Base-by-base conservation (phyloP, 2,888 invertebrate genomes). In the Tipula vernalis region DNA sequence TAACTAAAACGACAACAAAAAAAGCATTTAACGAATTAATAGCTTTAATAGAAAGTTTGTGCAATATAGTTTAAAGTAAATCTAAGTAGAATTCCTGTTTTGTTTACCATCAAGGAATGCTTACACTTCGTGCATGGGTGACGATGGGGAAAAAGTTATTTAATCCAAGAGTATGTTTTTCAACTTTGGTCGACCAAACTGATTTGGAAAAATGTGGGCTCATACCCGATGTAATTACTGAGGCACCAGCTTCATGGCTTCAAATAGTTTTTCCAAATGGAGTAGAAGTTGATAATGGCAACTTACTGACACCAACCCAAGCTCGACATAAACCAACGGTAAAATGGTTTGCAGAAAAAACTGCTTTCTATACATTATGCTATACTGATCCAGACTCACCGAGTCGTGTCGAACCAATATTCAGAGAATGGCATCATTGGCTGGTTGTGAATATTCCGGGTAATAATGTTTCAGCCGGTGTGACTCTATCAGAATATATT, bases 311-410 rank as follows among this genome's bases (percentile, higher is more conserved):
- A 0, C 96, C 96, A 0, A 95, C 95, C 0, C 94, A 94, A 88
- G 96, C 96, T 4, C 95, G 97, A 91, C 94, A 95, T 90, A 90
- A 92, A 42, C 97, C 97, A 0, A 91, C 91, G 0, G 93, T 97
- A 1, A 90, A 92, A 0, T 98, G 95, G 95, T 92, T 94, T 0
- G 94, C 93, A 0, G 93, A 93, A 1, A 88, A 92, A 0, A 90
- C 90, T 86, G 89, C 92, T 42, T 93, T 94, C 87, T 98, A 98
- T 90, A 96, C 96, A 0, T 91, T 98, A 3, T 95, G 95, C 89
- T 95, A 97, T 96, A 96, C 96, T 86, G 97, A 97, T 95, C 91
- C 91, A 0, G 96, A 96, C 91, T 95, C 95, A 0, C 95, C 95
- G 10, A 93, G 93, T 87, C 92, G 95, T 36, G 89, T 91, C 44